A percentile compares a stretch with the other conserved stretches of the same genome.
phyloP scores from a whole-genome alignment of 2,888 invertebrate species.

The Schizaphis graminum region DNA sequence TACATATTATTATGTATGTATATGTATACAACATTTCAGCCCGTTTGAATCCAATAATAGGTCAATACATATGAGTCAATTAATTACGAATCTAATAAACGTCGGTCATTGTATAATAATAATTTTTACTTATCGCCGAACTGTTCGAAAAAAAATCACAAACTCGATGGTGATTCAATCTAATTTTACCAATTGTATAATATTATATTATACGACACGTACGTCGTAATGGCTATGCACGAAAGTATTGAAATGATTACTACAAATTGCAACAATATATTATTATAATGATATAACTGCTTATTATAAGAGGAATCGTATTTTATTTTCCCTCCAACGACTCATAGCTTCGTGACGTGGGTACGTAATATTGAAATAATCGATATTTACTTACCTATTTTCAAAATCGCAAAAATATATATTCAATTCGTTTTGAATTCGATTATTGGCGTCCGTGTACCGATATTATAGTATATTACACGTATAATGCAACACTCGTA shows the following conservation, averaged over 20 bases:
- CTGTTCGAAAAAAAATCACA: neutral
- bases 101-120: neutral
- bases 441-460: neutral
- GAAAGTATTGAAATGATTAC: neutral
- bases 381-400: neutral
- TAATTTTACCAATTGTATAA: neutral
- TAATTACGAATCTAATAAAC: neutral
- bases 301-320: neutral
- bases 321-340: neutral
- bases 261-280: neutral
- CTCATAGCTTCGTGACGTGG: neutral
- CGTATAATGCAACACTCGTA: neutral
- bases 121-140: neutral
- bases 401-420: neutral
- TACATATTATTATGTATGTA: too few relatives aligned
- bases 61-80: neutral
- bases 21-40: neutral
- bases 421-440: neutral
- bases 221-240: neutral
- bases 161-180: neutral
- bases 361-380: neutral
- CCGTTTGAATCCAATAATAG: neutral
- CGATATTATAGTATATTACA: neutral
- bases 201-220: neutral
- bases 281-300: too few relatives aligned